Percentiles rank a stretch among this genome's conserved stretches.
These are phyloP conservation scores for Cryptophagus acutangulus DNA, from an alignment of 2,888 invertebrate genomes.

Conservation along the genomic window DNA sequence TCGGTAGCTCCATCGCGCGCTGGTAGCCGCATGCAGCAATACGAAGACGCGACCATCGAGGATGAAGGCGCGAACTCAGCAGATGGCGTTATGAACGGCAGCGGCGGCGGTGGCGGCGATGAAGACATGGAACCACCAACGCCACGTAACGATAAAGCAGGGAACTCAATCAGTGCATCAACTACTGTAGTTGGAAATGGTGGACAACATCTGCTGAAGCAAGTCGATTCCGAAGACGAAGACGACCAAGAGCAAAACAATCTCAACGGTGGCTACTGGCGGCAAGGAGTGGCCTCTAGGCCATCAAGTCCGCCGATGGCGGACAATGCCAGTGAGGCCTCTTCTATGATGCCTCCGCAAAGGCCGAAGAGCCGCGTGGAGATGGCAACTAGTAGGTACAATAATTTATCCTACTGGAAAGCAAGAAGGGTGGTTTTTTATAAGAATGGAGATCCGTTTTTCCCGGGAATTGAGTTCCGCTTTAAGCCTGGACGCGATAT, in stretches of 20 bases:
- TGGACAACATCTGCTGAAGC: slow-evolving; percentile 12
- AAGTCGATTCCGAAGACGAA: slow-evolving; percentile 42
- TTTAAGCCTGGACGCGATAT: slow-evolving; percentile 87
- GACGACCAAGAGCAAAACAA: slow-evolving; percentile 33
- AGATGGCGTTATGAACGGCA: slow-evolving; percentile 45
- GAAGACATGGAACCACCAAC: slow-evolving; percentile 34
- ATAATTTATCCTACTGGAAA: slow-evolving; percentile 78
- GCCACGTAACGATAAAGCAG: slow-evolving; percentile 36
- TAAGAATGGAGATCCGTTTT: slow-evolving; percentile 90
- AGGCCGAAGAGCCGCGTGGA: slow-evolving; percentile 52
- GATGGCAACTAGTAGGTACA: slow-evolving; percentile 59
- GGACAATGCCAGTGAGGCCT: slow-evolving; percentile 59
- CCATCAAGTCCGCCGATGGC: slow-evolving; percentile 49
- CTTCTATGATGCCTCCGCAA: slow-evolving; percentile 54
- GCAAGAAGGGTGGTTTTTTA: slow-evolving; percentile 84
- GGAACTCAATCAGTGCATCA: slow-evolving; percentile 32
- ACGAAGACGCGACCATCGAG: slow-evolving; percentile 48
- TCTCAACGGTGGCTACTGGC: slow-evolving; percentile 46
- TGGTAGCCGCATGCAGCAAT: slow-evolving; percentile 46
- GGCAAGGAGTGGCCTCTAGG: slow-evolving; percentile 53
- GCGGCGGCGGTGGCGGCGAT: slow-evolving; percentile 39
- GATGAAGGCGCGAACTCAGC: slow-evolving; percentile 32
- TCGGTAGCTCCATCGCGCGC: slow-evolving; percentile 46
- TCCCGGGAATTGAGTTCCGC: slow-evolving; percentile 79
- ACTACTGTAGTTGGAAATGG: slow-evolving; percentile 33